Conservation (phyloP, 2,113 vertebrate genomes). For the Passer montanus region DNA sequence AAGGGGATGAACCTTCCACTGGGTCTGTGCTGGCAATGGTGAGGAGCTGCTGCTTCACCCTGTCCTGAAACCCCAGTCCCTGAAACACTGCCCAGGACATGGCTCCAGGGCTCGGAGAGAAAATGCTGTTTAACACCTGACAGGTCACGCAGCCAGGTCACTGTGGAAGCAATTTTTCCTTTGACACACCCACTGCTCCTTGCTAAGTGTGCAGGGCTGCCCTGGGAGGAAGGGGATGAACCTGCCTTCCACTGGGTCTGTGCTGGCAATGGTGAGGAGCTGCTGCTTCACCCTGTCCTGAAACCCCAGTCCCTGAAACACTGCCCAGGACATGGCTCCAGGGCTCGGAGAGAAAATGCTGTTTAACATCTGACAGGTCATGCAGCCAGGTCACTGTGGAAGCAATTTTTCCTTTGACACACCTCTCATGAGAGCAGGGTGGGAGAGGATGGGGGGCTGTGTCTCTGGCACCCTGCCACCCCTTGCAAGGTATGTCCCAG, state of each 20-base stretch:
- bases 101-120: background rate
- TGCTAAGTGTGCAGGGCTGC: rapidly evolving
- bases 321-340: background rate
- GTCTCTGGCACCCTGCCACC: too few species aligned
- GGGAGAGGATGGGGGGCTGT: background rate
- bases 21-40: background rate
- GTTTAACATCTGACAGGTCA: background rate
- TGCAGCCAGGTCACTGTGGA: background rate
- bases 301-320: background rate
- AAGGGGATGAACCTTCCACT: background rate
- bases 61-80: background rate
- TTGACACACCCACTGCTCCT: background rate
- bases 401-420: background rate
- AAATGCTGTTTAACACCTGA: background rate
- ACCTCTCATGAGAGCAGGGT: background rate
- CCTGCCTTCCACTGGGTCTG: background rate
- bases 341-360: background rate
- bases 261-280: background rate
- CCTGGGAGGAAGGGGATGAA: background rate
- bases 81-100: background rate
- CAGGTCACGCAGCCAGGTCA: background rate
- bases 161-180: background rate
- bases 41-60: background rate
- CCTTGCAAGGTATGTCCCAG: rapidly evolving
- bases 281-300: background rate